A percentile compares a stretch with the other conserved stretches of the same genome.
These are phyloP conservation scores for Synanthedon formicaeformis DNA, from an alignment of 2,888 invertebrate genomes.

Conservation along the genomic window DNA sequence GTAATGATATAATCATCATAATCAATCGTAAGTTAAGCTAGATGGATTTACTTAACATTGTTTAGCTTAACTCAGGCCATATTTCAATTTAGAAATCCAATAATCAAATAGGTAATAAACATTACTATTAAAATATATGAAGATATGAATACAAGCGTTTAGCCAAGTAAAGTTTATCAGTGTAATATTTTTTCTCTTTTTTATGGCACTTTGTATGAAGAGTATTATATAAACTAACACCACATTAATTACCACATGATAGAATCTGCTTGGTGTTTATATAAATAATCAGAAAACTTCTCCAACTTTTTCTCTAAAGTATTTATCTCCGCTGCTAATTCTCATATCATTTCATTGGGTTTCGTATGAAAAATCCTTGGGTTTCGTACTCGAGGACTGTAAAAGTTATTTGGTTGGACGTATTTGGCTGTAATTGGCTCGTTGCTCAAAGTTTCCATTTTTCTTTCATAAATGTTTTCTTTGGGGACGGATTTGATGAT, in stretches of 20 bases:
- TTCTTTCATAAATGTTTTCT: slow-evolving; percentile 54
- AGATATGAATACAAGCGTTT: too few relatives aligned
- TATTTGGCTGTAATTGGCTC: slow-evolving; percentile 58
- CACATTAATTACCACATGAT: slow-evolving; percentile 67
- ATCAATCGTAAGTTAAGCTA: too few relatives aligned
- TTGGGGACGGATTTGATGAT: slow-evolving; percentile 43
- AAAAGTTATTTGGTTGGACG: slow-evolving; percentile 61
- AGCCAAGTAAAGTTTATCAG: too few relatives aligned
- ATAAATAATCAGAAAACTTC: slow-evolving; percentile 60
- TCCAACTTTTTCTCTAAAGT: slow-evolving; percentile 65
- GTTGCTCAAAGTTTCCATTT: slow-evolving; percentile 34
- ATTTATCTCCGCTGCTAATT: slow-evolving; percentile 68
- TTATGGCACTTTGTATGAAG: too few relatives aligned
- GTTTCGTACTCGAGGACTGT: slow-evolving; percentile 58
- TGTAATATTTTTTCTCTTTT: too few relatives aligned
- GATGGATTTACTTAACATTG: too few relatives aligned
- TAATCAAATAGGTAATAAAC: too few relatives aligned
- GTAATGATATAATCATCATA: too few relatives aligned
- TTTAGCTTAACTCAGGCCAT: too few relatives aligned
- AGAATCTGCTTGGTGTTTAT: slow-evolving; percentile 70
- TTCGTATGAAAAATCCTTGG: slow-evolving; percentile 56
- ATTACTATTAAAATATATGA: too few relatives aligned
- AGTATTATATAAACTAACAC: too few relatives aligned
- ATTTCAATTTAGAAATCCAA: too few relatives aligned
- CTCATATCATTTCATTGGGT: slow-evolving; percentile 67